phyloP scores from a whole-genome alignment of 1,140 invertebrate species.

The Pissodes strobi region DNA sequence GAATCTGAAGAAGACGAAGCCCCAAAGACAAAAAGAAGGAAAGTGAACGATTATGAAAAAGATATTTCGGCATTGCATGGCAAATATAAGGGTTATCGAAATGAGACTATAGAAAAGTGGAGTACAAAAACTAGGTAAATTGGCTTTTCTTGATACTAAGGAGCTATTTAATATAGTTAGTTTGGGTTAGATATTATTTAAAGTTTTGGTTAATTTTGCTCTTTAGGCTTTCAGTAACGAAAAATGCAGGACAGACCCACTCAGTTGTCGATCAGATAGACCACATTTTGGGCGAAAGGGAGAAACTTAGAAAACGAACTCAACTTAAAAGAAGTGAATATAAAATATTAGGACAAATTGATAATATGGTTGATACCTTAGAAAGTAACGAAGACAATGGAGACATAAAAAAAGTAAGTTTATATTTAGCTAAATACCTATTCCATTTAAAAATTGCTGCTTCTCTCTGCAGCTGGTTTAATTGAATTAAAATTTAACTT shows the following conservation, averaged over 20 bases:
- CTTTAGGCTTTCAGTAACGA: conserved; percentile 59
- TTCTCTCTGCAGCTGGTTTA: too few relatives aligned
- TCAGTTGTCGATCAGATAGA: conserved; percentile 86
- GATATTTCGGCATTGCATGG: conserved; percentile 67
- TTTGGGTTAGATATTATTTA: neutral
- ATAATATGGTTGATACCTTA: conserved; percentile 48
- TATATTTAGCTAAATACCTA: neutral
- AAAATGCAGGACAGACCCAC: conserved; percentile 67
- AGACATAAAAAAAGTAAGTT: conserved; percentile 12
- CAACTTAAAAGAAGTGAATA: conserved; percentile 79
- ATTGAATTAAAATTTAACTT: neutral
- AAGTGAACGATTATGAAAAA: conserved; percentile 66
- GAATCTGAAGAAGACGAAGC: conserved; percentile 48
- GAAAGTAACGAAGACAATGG: conserved; percentile 43
- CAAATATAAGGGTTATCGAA: conserved; percentile 72
- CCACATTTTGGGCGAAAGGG: conserved; percentile 77
- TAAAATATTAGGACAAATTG: conserved; percentile 66
- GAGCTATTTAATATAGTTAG: neutral
- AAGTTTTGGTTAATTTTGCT: too few relatives aligned
- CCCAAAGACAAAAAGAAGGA: conserved; percentile 62
- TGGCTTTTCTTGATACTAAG: neutral
- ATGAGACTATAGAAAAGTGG: conserved; percentile 86
- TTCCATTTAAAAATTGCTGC: neutral
- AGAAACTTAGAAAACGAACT: conserved; percentile 78
- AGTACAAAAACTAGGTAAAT: conserved; percentile 79